Evolutionary conservation across 2,113 vertebrate species (phyloP), one percentile per base, ranked within the genome.

Genomic region (Hemiprocne comata): DNA sequence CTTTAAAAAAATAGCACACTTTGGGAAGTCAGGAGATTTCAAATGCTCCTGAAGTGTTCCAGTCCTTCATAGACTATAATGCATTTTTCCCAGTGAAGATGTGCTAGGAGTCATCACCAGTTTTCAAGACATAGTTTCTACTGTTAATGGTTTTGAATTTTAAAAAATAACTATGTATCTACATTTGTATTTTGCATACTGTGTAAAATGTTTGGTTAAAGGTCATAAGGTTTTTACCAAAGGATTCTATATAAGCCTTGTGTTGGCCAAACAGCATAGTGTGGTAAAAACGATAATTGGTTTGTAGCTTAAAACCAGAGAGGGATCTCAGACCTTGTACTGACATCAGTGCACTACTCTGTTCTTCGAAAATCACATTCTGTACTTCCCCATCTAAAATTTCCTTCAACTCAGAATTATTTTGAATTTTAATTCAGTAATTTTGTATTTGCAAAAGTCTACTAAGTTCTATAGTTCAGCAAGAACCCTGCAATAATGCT

Each of bases 201-300:
- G 25, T 8, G 13, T n/a, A 80, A 58, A 81, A 77, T 58, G 78
- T 58, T 33, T 86, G 46, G 85, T 92, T 92, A 83, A 76, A 48
- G 72, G 69, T 75, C 46, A 87, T 33, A 67, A 89, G 86, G 40
- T 44, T 75, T 90, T 67, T 70, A 80, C 40, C 77, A 89, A 90
- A 80, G 66, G 33, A 33, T 66, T 76, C 46, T 31, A 53, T 25
- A 6, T 48, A 80, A 80, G 25, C 36, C 53, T 69, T 36, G 5
- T 0, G 0, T 65, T 55, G 78, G 53, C 48, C 73, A n/a, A 72
- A 73, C n/a, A 46, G 23, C 2, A 9, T 4, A 42, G 31, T 0
- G 0, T 3, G 55, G 31, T 42, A 23, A 92, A 91, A 93, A 93
- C 44, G 21, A 84, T 66, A 93, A 87, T 17, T 71, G 23, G 31